These are phyloP conservation scores for Venturia canescens DNA, from an alignment of 1,140 invertebrate species.

Conservation along the genomic window DNA sequence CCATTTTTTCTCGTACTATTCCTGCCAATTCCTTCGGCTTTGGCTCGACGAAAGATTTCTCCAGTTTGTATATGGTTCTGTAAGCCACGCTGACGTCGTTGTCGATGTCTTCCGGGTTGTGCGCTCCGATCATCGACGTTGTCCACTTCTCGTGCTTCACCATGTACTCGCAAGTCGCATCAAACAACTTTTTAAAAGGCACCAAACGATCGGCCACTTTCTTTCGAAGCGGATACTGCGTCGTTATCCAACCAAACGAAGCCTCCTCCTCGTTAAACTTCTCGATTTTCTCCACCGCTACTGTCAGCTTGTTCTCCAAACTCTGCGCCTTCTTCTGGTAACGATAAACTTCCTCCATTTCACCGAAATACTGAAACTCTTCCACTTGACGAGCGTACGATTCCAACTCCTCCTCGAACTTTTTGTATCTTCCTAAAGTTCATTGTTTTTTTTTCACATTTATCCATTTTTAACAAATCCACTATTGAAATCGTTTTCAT, in stretches of 20 bases:
- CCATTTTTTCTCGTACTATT: constrained; percentile 85
- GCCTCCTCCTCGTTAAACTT: constrained; percentile 95
- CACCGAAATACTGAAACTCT: constrained; percentile 92
- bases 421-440: constrained; percentile 79
- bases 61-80: constrained; percentile 90
- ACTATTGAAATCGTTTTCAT: not conserved
- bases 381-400: constrained; percentile 89
- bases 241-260: constrained; percentile 92
- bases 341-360: constrained; percentile 89
- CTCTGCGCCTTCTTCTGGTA: constrained; percentile 89
- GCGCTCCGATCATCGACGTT: constrained; percentile 87
- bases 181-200: constrained; percentile 94
- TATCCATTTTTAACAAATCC: no score
- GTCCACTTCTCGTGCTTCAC: constrained; percentile 91
- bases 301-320: constrained; percentile 82
- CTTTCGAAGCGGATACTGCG: constrained; percentile 91
- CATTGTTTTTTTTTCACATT: constrained; percentile 44
- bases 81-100: constrained; percentile 89
- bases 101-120: constrained; percentile 94
- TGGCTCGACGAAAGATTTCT: constrained; percentile 89
- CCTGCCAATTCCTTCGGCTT: constrained; percentile 81
- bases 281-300: constrained; percentile 89
- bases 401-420: constrained; percentile 89
- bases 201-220: constrained; percentile 84
- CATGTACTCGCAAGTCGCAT: constrained; percentile 91